phyloP scores from a whole-genome alignment of 2,797 vertebrate genomes.

The Arnoldichthys spilopterus region DNA sequence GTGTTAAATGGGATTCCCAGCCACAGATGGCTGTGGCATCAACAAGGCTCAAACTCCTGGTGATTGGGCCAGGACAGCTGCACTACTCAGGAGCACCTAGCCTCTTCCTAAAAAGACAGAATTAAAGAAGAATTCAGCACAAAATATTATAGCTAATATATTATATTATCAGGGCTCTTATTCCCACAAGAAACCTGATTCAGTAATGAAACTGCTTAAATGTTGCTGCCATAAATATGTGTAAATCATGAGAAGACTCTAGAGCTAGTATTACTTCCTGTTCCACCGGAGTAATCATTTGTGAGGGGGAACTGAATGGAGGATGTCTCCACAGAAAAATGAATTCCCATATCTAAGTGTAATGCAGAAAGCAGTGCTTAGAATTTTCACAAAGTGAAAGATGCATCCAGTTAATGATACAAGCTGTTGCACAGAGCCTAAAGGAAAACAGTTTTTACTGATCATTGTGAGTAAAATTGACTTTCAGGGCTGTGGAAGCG shows the following conservation, averaged over 20 bases:
- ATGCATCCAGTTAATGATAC: constrained; percentile 9
- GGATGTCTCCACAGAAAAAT: constrained; percentile 4
- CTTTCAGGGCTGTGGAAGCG: neutral
- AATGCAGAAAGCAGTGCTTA: constrained; percentile 8
- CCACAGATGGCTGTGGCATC: no score
- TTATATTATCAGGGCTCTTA: no score
- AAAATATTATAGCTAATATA: no score
- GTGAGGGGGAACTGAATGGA: neutral
- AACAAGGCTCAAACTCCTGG: no score
- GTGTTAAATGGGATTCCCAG: no score
- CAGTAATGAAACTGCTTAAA: neutral
- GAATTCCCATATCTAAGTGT: neutral
- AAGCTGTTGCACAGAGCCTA: neutral
- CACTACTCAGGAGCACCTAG: no score
- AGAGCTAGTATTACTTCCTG: neutral
- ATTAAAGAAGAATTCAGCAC: no score
- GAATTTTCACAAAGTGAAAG: neutral
- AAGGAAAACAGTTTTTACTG: neutral
- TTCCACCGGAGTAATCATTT: neutral
- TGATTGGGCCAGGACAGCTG: no score
- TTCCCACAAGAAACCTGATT: neutral
- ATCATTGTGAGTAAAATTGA: neutral
- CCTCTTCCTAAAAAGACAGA: no score
- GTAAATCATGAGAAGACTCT: neutral
- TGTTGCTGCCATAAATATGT: neutral